Percentiles rank a stretch among this genome's conserved stretches.
These are phyloP conservation scores for Solenopsis invicta DNA, from an alignment of 1,140 invertebrate genomes.

Conservation along the genomic window DNA sequence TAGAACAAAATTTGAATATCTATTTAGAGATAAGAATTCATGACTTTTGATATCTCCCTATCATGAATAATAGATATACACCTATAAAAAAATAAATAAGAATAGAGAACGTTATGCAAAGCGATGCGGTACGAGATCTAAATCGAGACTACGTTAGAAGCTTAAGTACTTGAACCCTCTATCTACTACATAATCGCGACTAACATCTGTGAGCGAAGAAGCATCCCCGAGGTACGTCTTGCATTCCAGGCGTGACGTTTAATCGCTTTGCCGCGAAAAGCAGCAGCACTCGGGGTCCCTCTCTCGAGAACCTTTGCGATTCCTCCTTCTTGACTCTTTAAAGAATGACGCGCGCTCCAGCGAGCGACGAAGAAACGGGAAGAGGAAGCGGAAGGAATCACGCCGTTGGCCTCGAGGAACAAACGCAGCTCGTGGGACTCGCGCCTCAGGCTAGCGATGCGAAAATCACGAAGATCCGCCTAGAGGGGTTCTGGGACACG, in stretches of 20 bases:
- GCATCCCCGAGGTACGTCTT: conserved; percentile 20
- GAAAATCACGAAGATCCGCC: conserved; percentile 12
- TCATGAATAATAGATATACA: conserved; percentile 21
- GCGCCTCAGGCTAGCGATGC: background rate
- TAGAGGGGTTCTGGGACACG: background rate
- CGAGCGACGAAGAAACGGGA: background rate
- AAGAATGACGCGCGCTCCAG: conserved; percentile 2
- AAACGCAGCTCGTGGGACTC: conserved; percentile 27
- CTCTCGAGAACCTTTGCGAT: conserved; percentile 2
- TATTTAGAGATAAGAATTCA: conserved; percentile 2
- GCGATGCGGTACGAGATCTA: conserved; percentile 7
- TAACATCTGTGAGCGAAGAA: background rate
- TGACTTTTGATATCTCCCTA: background rate
- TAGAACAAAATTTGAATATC: background rate
- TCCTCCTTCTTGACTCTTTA: conserved; percentile 47
- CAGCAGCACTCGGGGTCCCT: background rate
- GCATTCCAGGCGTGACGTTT: conserved; percentile 35
- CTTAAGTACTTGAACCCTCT: conserved; percentile 15
- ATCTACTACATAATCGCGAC: background rate
- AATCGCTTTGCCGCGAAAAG: conserved; percentile 21
- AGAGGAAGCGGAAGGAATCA: conserved; percentile 35
- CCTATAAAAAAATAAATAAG: background rate
- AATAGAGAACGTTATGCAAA: background rate
- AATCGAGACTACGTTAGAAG: background rate
- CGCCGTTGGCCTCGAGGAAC: background rate